Percentiles rank a stretch among this genome's conserved stretches.
Conservation (phyloP, 2,113 vertebrate genomes). For the Tragelaphus buxtoni region DNA sequence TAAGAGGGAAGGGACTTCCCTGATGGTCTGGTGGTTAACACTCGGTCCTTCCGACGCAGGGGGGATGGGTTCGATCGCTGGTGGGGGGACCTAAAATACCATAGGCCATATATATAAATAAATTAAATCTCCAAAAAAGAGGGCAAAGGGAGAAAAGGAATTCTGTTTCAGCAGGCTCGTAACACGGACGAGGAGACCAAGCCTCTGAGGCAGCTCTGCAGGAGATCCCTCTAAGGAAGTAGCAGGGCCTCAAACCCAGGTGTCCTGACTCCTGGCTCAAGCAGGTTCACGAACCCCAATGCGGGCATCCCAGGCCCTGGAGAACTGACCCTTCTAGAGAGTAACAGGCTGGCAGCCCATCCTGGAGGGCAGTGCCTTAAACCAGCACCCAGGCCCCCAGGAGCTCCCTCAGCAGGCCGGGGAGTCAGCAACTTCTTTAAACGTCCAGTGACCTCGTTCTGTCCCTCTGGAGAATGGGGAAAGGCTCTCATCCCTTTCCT, state of each 20-base stretch:
- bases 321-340: not conserved
- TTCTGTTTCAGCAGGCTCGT: not conserved
- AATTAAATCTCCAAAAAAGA: not conserved
- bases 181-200: not conserved
- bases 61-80: not conserved
- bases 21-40: not conserved
- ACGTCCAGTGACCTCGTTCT: not conserved
- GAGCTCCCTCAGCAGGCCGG: not conserved
- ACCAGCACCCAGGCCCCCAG: not conserved
- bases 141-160: not conserved
- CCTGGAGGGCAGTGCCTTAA: not conserved
- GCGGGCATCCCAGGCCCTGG: too few relatives aligned
- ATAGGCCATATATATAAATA: not conserved
- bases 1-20: not conserved
- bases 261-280: not conserved
- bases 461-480: not conserved
- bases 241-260: not conserved
- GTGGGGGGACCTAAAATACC: not conserved
- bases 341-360: not conserved
- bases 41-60: fast-evolving
- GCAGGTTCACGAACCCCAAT: not conserved
- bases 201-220: not conserved
- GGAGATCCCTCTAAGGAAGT: not conserved
- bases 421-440: not conserved
- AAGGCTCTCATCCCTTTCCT: not conserved